A percentile compares a stretch with the other conserved stretches of the same genome.
Evolutionary conservation across 2,888 invertebrate genomes (phyloP).

Genomic region (Notocelia uddmanniana): DNA sequence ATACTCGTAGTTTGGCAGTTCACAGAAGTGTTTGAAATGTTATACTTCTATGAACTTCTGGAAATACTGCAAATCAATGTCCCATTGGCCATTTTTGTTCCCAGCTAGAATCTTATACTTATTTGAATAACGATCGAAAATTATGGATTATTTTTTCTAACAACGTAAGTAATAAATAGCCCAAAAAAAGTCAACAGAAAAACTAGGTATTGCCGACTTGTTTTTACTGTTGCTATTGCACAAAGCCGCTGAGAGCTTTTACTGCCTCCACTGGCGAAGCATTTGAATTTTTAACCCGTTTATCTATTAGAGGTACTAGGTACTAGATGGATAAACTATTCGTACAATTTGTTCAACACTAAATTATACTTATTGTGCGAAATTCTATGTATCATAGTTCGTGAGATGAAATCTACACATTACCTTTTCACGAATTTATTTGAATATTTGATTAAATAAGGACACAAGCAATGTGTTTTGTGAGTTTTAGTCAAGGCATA

Average conservation of each 20-base stretch:
- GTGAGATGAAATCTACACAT: not conserved
- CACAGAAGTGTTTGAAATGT: too few species aligned
- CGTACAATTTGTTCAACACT: not conserved
- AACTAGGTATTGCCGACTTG: not conserved
- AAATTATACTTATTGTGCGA: not conserved
- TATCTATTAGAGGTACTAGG: not conserved
- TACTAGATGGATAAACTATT: not conserved
- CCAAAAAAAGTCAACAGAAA: not conserved
- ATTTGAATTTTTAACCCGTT: constrained; percentile 1
- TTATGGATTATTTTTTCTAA: not conserved
- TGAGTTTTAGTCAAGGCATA: too few species aligned
- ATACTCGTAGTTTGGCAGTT: too few species aligned
- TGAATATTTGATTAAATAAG: too few species aligned
- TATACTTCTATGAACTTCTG: not conserved
- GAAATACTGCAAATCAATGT: not conserved
- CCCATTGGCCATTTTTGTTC: not conserved
- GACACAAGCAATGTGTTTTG: too few species aligned
- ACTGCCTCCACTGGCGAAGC: not conserved
- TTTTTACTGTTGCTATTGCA: constrained; percentile 4
- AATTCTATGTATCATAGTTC: not conserved
- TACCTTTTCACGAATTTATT: too few species aligned
- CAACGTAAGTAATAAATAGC: too few species aligned
- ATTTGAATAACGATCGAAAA: not conserved
- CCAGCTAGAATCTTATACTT: not conserved
- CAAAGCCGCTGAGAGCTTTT: not conserved